Base-by-base conservation (phyloP, 2,888 invertebrate species). In the Aphelenchoides bicaudatus region DNA sequence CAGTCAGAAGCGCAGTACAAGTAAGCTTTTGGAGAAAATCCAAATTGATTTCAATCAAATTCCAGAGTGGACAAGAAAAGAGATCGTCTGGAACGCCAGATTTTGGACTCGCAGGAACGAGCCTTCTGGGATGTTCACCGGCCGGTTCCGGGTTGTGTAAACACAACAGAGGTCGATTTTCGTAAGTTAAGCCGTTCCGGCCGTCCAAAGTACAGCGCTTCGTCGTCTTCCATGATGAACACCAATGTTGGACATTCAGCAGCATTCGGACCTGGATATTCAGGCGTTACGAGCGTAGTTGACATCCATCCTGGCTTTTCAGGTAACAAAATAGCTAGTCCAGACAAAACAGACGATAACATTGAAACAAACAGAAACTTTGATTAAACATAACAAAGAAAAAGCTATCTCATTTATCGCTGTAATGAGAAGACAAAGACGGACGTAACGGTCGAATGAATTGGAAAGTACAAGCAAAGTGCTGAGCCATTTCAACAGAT, bases 101-200 rank as follows among this genome's bases (percentile, higher is more conserved):
- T 99, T 8, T 82, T 98, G 59, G 98, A 99, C 81, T 94, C 93
- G 74, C 98, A 99, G 81, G 98, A 99, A 81, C 83, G 96, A 70
- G 98, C 98, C 0, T 99, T 99, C 82, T 98, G 98, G 98, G 98
- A 99, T 82, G 93, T 99, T 0, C 96, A 98, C 81, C 85, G 98
- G 77, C 98, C 98, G 8, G 92, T 94, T 87, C 96, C 98, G 6
- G 96, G 96, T 55, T 94, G 93, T 82, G 93, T 98, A 31, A 98
- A 96, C 82, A 96, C 94, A 0, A 96, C 94, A 0, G 96, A 98
- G 81, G 86, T 96, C 79, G 98, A 99, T 80, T 93, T 96, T 39
- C 91, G 91, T 81, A 98, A 98, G 83, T 87, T 91, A 47, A 93
- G 85, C 73, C 80, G 55, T 16, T 70, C 72, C 5, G 74, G 75